A percentile compares a stretch with the other conserved stretches of the same genome.
phyloP scores from a whole-genome alignment of 2,888 invertebrate genomes.

The Dasypogon diadema region DNA sequence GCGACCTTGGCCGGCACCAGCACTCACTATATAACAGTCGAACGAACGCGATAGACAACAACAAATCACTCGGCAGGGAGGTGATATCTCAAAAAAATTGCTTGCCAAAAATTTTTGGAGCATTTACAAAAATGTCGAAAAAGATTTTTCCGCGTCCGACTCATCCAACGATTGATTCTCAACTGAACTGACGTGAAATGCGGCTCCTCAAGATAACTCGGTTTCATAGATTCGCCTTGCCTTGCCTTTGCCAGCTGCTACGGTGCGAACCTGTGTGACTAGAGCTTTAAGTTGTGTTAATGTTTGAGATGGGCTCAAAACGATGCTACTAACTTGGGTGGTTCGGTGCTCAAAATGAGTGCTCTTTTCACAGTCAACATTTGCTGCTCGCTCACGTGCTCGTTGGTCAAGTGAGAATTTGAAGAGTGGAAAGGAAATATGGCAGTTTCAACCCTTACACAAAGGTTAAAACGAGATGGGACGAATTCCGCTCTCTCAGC shows the following conservation, averaged over 20 bases:
- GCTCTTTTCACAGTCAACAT: too few species aligned
- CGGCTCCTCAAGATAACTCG: constrained; percentile 31
- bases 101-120: neutral
- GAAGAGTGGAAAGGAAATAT: too few species aligned
- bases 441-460: too few species aligned
- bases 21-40: too few species aligned
- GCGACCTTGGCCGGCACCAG: too few species aligned
- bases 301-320: neutral
- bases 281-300: neutral
- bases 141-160: neutral
- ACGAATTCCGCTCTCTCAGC: neutral
- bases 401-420: too few species aligned
- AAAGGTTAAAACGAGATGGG: too few species aligned
- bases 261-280: neutral
- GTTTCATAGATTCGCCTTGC: constrained; percentile 7
- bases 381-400: too few species aligned
- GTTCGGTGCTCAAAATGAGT: too few species aligned
- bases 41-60: neutral
- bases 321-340: neutral
- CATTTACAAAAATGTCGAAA: neutral
- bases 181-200: constrained; percentile 39
- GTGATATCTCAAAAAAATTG: neutral
- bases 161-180: constrained; percentile 19
- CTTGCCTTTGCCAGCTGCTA: too few species aligned
- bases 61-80: neutral